phyloP scores from a whole-genome alignment of 2,113 vertebrate species.

The Gadus chalcogrammus region DNA sequence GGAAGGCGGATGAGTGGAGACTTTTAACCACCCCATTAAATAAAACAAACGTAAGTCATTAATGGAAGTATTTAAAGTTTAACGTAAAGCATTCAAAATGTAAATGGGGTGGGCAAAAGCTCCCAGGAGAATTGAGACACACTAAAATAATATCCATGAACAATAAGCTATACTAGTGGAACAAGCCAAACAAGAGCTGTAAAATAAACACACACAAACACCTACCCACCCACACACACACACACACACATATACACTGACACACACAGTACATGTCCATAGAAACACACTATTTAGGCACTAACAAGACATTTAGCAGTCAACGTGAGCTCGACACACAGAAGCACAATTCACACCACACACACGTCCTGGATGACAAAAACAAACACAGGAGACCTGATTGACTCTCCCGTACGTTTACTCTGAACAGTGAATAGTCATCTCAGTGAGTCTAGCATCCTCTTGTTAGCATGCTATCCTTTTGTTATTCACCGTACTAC shows the following conservation, averaged over 20 bases:
- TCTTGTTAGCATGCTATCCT: too few relatives aligned
- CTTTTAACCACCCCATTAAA: neutral
- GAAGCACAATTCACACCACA: neutral
- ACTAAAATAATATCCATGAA: neutral
- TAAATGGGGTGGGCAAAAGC: neutral
- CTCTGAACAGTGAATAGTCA: too few relatives aligned
- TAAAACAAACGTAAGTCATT: neutral
- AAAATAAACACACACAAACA: neutral
- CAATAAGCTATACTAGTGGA: neutral
- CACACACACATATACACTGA: too few relatives aligned
- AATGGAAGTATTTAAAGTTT: neutral
- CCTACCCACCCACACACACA: too few relatives aligned
- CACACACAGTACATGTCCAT: too few relatives aligned
- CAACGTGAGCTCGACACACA: neutral
- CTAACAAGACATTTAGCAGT: neutral
- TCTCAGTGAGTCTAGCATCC: too few relatives aligned
- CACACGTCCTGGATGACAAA: neutral
- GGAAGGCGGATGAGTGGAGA: neutral
- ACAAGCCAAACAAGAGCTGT: neutral
- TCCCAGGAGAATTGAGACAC: neutral
- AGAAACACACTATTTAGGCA: too few relatives aligned
- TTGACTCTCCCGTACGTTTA: too few relatives aligned
- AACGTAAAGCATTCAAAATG: neutral
- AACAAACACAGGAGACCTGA: too few relatives aligned
- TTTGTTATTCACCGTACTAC: too few relatives aligned